Base-by-base conservation (phyloP, 2,888 invertebrate species). In the Mantis religiosa region DNA sequence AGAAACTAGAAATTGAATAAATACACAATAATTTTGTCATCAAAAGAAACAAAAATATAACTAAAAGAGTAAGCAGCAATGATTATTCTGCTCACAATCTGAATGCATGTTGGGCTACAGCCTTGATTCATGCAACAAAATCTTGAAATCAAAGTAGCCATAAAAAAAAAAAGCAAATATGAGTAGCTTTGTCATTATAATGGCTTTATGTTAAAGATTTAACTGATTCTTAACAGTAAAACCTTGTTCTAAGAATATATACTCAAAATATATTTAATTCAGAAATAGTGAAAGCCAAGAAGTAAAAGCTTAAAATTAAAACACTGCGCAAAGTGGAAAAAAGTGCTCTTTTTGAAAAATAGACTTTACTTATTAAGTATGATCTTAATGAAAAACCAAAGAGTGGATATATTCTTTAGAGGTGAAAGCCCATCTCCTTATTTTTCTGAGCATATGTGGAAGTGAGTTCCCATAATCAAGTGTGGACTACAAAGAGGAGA, bases 181-280 rank as follows among this genome's bases (percentile, higher is more conserved):
- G 34, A 71, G 27, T 87, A 82, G 82, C 7, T 34, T 87, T 82
- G 34, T 87, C 9, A 87, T 81, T 71, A 71, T 3, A 87, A 87
- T 82, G 87, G 87, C 87, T 34, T 87, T 87, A 87, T 87, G 82
- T 87, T 87, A 34, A 87, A 82, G 87, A 87, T 87, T 87, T 87
- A 87, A 87, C 34, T 82, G 87, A 28, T 87, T 87, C 82, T 87
- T 34, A 34, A 87, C 87, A 87, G 87, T 87, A 87, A 87, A 87
- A 87, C 87, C 87, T 87, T 87, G 87, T 87, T 87, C 27, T 27
- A n/a, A 87, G 9, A 27, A 81, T 25, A 82, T 82, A 81, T 41
- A 87, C 82, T 71, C 15, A 71, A 20, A 54, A 54, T 2, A 34
- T 30, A 30, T 30, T 34, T 34, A 34, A 41, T 41, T 0, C 34